These are phyloP conservation scores for Raillietiella orientalis DNA, from an alignment of 2,888 invertebrate species.

Conservation along the genomic window DNA sequence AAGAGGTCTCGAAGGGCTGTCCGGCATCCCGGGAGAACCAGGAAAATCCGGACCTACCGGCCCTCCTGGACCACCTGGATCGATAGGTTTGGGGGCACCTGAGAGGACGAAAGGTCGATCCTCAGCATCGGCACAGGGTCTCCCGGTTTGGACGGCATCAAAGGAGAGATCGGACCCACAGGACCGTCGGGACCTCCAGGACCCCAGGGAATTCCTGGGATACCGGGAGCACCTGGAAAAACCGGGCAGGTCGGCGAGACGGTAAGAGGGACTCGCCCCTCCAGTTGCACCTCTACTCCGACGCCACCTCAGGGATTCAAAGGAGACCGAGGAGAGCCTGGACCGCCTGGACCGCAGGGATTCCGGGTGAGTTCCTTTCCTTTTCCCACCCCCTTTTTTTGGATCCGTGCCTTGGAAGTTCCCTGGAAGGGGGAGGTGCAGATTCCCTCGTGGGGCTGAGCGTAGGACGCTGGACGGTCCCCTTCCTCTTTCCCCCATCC, in stretches of 20 bases:
- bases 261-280: conserved; percentile 9
- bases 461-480: too few relatives aligned
- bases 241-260: conserved; percentile 15
- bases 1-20: too few relatives aligned
- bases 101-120: conserved; percentile 10
- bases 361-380: conserved; percentile 11
- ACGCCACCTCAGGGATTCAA: conserved; percentile 10
- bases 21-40: conserved; percentile 11
- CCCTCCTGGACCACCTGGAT: conserved; percentile 8
- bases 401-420: too few relatives aligned
- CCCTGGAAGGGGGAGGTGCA: too few relatives aligned
- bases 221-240: conserved; percentile 15
- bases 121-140: conserved; percentile 7
- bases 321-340: conserved; percentile 11
- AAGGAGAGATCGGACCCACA: conserved; percentile 18
- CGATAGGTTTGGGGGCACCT: conserved; percentile 6
- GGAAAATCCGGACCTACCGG: conserved; percentile 11
- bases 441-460: too few relatives aligned
- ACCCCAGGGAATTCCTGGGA: conserved; percentile 11
- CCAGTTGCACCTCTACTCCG: too few relatives aligned
- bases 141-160: conserved; percentile 7
- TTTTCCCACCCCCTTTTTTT: too few relatives aligned
- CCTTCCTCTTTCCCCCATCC: too few relatives aligned
- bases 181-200: conserved; percentile 11
- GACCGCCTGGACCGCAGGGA: conserved; percentile 12